These are phyloP conservation scores for Platycnemis pennipes DNA, from an alignment of 2,888 invertebrate species.

Conservation along the genomic window DNA sequence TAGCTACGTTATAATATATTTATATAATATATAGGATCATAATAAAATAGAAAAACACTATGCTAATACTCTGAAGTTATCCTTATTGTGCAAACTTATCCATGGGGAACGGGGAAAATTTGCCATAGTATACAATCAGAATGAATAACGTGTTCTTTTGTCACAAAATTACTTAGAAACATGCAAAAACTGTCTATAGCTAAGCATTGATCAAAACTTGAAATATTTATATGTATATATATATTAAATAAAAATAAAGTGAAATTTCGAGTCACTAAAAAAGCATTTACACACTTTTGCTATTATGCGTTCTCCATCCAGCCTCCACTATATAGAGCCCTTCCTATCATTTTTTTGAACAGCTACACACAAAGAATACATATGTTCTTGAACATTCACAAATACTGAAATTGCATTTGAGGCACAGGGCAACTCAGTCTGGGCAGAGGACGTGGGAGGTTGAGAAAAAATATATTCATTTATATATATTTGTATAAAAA, in stretches of 20 bases:
- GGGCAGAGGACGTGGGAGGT: conserved; percentile 73
- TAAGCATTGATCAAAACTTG: conserved; percentile 71
- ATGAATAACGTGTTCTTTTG: conserved; percentile 67
- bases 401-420: conserved; percentile 73
- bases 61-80: conserved; percentile 73
- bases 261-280: conserved; percentile 69
- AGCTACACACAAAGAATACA: conserved; percentile 73
- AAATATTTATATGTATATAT: conserved; percentile 69
- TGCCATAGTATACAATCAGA: conserved; percentile 73
- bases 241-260: conserved; percentile 68
- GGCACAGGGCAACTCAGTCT: conserved; percentile 72
- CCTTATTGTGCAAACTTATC: conserved; percentile 73
- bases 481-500: conserved; percentile 70
- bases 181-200: conserved; percentile 73
- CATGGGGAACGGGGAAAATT: conserved; percentile 72
- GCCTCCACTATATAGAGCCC: conserved; percentile 70
- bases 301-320: conserved; percentile 70
- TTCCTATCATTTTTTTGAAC: conserved; percentile 70
- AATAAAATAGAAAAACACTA: conserved; percentile 76
- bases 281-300: conserved; percentile 72
- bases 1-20: conserved; percentile 73
- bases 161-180: conserved; percentile 73
- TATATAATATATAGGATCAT: conserved; percentile 75
- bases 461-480: conserved; percentile 72
- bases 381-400: conserved; percentile 72